Evolutionary conservation across 2,113 vertebrate species (phyloP).

Genomic region (Syrmaticus mikado): DNA sequence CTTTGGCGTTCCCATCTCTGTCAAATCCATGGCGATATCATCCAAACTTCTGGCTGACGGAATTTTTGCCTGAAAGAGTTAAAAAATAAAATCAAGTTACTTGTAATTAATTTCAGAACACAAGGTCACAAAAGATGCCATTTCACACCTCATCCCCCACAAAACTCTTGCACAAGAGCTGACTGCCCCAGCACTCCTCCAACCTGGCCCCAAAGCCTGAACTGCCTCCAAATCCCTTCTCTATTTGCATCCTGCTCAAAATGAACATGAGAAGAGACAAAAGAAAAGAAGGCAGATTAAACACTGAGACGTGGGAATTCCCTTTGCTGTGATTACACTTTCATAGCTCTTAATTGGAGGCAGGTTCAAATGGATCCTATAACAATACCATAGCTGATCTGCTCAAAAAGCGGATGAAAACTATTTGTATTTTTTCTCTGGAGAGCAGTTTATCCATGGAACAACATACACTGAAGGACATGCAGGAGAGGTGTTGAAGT

Average conservation of each 20-base stretch:
- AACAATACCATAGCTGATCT: not conserved
- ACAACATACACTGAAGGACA: not conserved
- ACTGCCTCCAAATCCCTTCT: not conserved
- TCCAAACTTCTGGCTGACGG: constrained; percentile 90
- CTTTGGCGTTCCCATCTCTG: constrained; percentile 83
- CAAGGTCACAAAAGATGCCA: not conserved
- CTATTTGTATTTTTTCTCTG: not conserved
- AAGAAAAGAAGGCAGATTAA: constrained; percentile 25
- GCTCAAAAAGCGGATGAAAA: not conserved
- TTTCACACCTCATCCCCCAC: constrained; percentile 22
- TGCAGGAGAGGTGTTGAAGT: not conserved
- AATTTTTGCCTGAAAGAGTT: constrained; percentile 87
- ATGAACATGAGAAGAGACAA: not conserved
- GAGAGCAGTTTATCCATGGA: not conserved
- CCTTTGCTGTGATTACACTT: not conserved
- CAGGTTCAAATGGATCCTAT: not conserved
- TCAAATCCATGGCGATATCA: constrained; percentile 94
- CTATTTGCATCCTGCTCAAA: not conserved
- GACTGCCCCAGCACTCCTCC: not conserved
- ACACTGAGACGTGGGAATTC: not conserved
- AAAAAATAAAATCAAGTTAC: not conserved
- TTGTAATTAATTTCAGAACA: constrained; percentile 13
- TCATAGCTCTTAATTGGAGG: not conserved
- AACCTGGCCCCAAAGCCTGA: not conserved
- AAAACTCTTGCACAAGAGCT: not conserved